Percentiles rank a stretch among this genome's conserved stretches.
These are phyloP conservation scores for Odocoileus hemionus DNA, from an alignment of 2,113 vertebrate species.

Conservation along the genomic window DNA sequence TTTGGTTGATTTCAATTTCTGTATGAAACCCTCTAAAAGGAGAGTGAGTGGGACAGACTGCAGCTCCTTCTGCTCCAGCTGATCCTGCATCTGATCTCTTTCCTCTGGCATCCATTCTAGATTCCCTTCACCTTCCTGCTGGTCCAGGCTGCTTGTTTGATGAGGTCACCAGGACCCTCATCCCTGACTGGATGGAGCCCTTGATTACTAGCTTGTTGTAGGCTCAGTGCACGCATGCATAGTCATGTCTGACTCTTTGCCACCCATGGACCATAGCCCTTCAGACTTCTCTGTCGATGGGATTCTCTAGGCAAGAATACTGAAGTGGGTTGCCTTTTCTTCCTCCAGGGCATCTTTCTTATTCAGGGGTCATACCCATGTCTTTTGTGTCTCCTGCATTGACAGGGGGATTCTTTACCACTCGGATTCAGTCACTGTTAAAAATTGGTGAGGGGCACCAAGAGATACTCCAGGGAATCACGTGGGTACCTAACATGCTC, in stretches of 20 bases:
- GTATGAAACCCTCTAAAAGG: background rate
- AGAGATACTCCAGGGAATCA: background rate
- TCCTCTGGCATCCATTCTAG: rapidly evolving
- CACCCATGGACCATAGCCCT: rapidly evolving
- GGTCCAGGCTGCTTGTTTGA: background rate
- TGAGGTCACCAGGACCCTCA: background rate
- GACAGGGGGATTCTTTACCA: background rate
- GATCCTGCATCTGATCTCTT: background rate
- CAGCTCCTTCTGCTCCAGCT: background rate
- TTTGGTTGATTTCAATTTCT: background rate
- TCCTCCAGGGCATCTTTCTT: background rate
- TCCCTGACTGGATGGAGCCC: background rate
- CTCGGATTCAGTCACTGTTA: background rate
- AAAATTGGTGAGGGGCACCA: background rate
- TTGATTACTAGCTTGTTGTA: background rate
- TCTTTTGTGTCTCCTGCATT: background rate
- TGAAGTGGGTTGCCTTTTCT: background rate
- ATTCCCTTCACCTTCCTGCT: background rate
- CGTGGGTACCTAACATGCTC: rapidly evolving
- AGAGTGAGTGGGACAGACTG: background rate
- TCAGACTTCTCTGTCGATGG: background rate
- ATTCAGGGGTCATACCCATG: background rate
- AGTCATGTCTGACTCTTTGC: background rate
- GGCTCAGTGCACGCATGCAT: background rate
- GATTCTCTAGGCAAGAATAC: background rate